These are phyloP conservation scores for Stegodyphus mimosarum DNA, from an alignment of 1,140 invertebrate genomes.

Conservation along the genomic window DNA sequence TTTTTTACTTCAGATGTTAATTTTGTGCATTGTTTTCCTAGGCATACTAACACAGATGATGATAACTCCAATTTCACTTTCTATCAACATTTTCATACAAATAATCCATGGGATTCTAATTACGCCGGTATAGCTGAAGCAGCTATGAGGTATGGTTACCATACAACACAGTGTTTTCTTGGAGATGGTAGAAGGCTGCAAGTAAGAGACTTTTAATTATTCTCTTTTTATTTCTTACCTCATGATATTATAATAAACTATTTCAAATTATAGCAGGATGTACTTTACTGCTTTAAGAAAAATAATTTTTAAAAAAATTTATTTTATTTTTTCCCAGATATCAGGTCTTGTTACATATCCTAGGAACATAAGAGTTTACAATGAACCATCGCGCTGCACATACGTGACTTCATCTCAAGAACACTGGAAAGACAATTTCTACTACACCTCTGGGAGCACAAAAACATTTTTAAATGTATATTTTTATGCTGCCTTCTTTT, in stretches of 20 bases:
- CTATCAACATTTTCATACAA: constrained; percentile 55
- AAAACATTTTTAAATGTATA: not conserved
- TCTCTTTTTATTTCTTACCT: too few relatives aligned
- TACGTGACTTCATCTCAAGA: constrained; percentile 37
- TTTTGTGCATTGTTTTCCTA: not conserved
- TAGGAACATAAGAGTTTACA: constrained; percentile 36
- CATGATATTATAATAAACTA: too few relatives aligned
- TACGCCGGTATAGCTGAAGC: constrained; percentile 49
- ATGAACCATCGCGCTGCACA: constrained; percentile 34
- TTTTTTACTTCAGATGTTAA: not conserved
- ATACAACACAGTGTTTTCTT: constrained; percentile 39
- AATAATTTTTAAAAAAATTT: not conserved
- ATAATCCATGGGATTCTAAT: constrained; percentile 52
- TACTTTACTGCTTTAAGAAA: too few relatives aligned
- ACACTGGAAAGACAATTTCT: constrained; percentile 39
- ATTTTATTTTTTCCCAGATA: not conserved
- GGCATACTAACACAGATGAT: constrained; percentile 32
- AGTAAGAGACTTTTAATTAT: constrained; percentile 13
- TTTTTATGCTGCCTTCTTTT: too few relatives aligned
- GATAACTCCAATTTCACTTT: constrained; percentile 52
- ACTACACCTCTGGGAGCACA: not conserved
- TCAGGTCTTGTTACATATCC: constrained; percentile 40
- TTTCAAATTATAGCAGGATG: too few relatives aligned
- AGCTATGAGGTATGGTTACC: constrained; percentile 53
- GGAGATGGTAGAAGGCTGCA: constrained; percentile 41